phyloP scores from a whole-genome alignment of 2,113 vertebrate species.

The Myxocyprinus asiaticus region DNA sequence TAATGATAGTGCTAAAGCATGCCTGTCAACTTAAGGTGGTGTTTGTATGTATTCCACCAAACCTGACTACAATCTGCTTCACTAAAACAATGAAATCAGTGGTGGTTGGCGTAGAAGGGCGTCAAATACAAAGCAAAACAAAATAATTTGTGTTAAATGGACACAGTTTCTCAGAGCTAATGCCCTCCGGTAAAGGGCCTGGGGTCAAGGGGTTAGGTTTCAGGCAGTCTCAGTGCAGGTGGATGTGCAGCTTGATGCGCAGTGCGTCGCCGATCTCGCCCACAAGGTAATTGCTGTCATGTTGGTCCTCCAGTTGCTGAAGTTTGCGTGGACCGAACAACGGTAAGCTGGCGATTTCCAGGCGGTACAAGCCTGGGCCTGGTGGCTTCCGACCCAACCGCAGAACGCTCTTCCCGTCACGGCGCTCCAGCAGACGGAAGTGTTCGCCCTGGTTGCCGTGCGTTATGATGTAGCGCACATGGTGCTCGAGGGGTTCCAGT shows the following conservation, averaged over 20 bases:
- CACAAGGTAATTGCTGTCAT: slow-evolving; percentile 83
- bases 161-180: slow-evolving; percentile 71
- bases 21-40: slow-evolving; percentile 5
- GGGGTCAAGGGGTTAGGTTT: slow-evolving; percentile 55
- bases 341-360: slow-evolving; percentile 84
- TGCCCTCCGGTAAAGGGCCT: slow-evolving; percentile 57
- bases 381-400: slow-evolving; percentile 78
- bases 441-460: slow-evolving; percentile 79
- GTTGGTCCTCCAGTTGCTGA: slow-evolving; percentile 78
- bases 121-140: slow-evolving; percentile 39
- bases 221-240: slow-evolving; percentile 84
- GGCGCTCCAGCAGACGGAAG: slow-evolving; percentile 84
- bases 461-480: slow-evolving; percentile 81
- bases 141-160: slow-evolving; percentile 67
- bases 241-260: slow-evolving; percentile 86
- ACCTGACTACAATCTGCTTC: slow-evolving; percentile 65
- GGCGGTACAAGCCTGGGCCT: slow-evolving; percentile 77
- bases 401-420: slow-evolving; percentile 82
- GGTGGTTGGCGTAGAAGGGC: not conserved
- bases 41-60: slow-evolving; percentile 19
- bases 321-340: slow-evolving; percentile 77
- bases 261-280: slow-evolving; percentile 83
- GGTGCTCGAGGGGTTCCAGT: slow-evolving; percentile 80
- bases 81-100: not conserved
- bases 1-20: slow-evolving; percentile 2